These are phyloP conservation scores for Tolmerus cingulatus DNA, from an alignment of 2,888 invertebrate genomes.

Conservation along the genomic window DNA sequence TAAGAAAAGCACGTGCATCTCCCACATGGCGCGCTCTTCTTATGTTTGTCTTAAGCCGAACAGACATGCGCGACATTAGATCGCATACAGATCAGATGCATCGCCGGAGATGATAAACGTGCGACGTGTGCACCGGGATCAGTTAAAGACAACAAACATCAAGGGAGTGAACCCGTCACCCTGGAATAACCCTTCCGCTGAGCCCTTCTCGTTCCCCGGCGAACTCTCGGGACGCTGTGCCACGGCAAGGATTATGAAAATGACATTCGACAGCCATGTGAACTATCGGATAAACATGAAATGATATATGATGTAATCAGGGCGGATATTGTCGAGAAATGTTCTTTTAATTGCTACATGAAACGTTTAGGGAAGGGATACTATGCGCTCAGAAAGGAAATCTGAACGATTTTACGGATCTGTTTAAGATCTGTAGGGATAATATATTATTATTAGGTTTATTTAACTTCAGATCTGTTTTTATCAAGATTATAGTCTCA, in stretches of 20 bases:
- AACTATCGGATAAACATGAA: background rate
- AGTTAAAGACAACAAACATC: background rate
- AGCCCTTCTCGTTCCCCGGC: background rate
- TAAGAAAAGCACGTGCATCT: slow-evolving; percentile 7
- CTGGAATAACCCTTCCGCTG: background rate
- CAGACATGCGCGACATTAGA: background rate
- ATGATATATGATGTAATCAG: background rate
- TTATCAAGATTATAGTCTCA: background rate
- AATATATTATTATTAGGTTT: background rate
- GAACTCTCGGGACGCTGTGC: background rate
- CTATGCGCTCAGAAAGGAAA: background rate
- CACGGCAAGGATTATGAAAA: background rate
- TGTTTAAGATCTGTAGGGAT: background rate
- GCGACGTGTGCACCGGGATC: slow-evolving; percentile 12
- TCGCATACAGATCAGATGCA: background rate
- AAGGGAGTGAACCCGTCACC: background rate
- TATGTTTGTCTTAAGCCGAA: background rate
- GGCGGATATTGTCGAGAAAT: background rate
- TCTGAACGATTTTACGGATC: background rate
- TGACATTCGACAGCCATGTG: background rate
- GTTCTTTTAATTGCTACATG: background rate
- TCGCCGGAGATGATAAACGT: background rate
- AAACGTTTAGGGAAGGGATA: background rate
- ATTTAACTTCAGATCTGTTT: background rate
- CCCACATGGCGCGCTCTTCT: background rate